Conservation (phyloP, 1,140 invertebrate genomes). For the Hydropsyche tenuis region DNA sequence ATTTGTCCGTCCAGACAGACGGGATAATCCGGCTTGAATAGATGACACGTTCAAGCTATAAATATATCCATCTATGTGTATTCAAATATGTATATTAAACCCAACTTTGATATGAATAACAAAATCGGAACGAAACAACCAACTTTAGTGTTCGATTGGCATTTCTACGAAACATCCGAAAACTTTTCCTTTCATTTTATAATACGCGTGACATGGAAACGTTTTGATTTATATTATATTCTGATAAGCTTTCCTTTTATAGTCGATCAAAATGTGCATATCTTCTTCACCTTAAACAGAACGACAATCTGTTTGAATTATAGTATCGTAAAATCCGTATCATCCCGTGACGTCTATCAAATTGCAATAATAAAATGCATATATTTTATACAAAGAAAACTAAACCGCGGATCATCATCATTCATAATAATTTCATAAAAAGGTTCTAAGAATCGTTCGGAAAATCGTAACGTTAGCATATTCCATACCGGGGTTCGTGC, state of each 20-base stretch:
- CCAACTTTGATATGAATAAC: too few relatives aligned
- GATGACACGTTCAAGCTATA: neutral
- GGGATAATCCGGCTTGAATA: conserved; percentile 10
- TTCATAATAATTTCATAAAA: neutral
- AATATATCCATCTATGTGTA: too few relatives aligned
- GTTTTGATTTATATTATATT: too few relatives aligned
- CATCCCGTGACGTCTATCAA: neutral
- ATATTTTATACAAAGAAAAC: neutral
- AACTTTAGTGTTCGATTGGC: too few relatives aligned
- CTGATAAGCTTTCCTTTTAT: neutral
- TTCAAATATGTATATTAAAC: too few relatives aligned
- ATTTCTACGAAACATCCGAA: too few relatives aligned
- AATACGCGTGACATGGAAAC: too few relatives aligned
- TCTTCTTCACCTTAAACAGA: neutral
- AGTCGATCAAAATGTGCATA: neutral
- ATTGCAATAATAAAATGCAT: neutral
- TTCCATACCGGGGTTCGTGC: neutral
- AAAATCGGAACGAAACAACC: too few relatives aligned
- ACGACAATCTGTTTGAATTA: neutral
- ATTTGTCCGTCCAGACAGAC: neutral
- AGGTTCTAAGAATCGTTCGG: neutral
- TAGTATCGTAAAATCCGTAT: neutral
- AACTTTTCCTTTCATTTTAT: too few relatives aligned
- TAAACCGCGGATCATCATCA: neutral
- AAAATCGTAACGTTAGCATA: neutral